Percentiles rank a stretch among this genome's conserved stretches.
Evolutionary conservation across 2,113 vertebrate genomes (phyloP).

Genomic region (Leucoraja erinaceus): DNA sequence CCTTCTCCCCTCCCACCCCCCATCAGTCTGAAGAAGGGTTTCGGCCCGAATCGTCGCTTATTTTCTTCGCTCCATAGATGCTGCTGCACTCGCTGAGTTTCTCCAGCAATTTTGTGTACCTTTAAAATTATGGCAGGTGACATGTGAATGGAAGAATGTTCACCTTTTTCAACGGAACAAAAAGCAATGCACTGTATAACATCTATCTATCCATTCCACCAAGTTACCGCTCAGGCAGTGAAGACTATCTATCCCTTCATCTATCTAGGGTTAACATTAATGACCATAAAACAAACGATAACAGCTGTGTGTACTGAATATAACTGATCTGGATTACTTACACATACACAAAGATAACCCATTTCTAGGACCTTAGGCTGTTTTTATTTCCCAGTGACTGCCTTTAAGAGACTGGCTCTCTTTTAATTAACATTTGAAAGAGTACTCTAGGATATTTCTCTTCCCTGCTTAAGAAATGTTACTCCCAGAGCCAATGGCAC

Average conservation of each 20-base stretch:
- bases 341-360: not conserved
- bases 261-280: not conserved
- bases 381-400: not conserved
- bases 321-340: not conserved
- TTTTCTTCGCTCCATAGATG: no score
- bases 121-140: not conserved
- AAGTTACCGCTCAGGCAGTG: not conserved
- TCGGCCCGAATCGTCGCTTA: no score
- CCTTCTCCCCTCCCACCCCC: no score
- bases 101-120: no score
- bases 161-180: not conserved
- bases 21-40: no score
- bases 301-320: not conserved
- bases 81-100: no score
- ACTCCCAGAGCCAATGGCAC: not conserved
- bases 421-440: constrained; percentile 13
- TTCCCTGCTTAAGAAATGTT: not conserved
- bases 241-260: not conserved
- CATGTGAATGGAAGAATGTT: not conserved
- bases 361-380: not conserved
- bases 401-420: not conserved
- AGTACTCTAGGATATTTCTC: not conserved
- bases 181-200: not conserved
- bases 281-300: not conserved
- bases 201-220: not conserved